Evolutionary conservation across 64 coral and sea anemone species (phyloP), one percentile per base, ranked within the genome.

Genomic region (Montipora capricornis): DNA sequence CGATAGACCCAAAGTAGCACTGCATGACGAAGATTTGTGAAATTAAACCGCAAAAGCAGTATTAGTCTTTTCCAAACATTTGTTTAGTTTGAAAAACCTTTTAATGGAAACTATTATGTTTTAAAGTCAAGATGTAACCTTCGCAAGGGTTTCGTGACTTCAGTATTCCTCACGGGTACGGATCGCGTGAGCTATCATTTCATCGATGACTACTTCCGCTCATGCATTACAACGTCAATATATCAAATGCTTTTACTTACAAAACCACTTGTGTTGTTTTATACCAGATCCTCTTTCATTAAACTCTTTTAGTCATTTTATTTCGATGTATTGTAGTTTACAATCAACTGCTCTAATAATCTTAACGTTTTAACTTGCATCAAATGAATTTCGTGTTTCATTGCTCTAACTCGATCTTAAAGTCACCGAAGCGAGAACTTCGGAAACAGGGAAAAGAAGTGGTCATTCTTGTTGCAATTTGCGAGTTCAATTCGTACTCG

Each of bases 161-260:
- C 9, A 16, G 29, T 50, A 64, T 86, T 86, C 82, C 82, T 24
- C 82, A 20, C 45, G 82, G 71, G 10, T 86, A 10, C 16, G 8
- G 47, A 86, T 86, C 82, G 82, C 82, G 82, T 86, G 82, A 86
- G 68, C 1, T 20, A 47, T 20, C 62, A 86, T 86, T 86, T 86
- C 44, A 49, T 49, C 19, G 64, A 71, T 16, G 19, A 68, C 66
- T 12, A 71, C 66, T 86, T 86, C 82, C 82, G 82, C 20, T 73
- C 16, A 69, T 51, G 9, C 44, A 71, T 86, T 45, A 86, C 29
- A 52, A 16, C 66, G 45, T 50, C 82, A 86, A 86, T 86, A 86
- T 86, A 68, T 49, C 45, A 17, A 20, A 51, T 50, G 46, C 64
- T 51, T 86, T 84, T 68, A 68, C 81, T 84, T 84, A 50, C 44